Conservation (phyloP, 2,888 invertebrate genomes). For the Zaprionus lineosus region DNA sequence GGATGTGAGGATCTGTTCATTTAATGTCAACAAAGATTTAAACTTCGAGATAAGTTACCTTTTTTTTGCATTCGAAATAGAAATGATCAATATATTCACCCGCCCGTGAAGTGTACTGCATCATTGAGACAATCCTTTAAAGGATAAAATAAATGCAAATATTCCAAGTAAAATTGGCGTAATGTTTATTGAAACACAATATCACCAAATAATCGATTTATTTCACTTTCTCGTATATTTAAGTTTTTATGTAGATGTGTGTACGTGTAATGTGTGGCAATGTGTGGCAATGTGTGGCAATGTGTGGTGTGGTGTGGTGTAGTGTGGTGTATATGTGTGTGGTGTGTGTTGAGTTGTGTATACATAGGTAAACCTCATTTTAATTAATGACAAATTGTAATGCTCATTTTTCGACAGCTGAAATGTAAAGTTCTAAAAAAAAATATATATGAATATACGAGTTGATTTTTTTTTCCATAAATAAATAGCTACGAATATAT, state of each 20-base stretch:
- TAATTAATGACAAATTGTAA: too few species aligned
- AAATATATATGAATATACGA: slow-evolving; percentile 33
- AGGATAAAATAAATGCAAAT: not conserved
- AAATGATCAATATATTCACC: too few species aligned
- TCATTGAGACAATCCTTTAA: too few species aligned
- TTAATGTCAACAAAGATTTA: too few species aligned
- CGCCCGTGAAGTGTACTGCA: too few species aligned
- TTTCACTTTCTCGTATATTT: slow-evolving; percentile 49
- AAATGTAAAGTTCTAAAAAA: slow-evolving; percentile 44
- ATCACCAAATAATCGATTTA: slow-evolving; percentile 68
- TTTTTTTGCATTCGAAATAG: too few species aligned
- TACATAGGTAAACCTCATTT: slow-evolving; percentile 15
- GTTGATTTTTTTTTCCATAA: slow-evolving; percentile 33
- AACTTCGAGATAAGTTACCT: too few species aligned
- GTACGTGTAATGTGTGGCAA: slow-evolving; percentile 15
- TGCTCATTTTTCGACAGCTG: slow-evolving; percentile 38
- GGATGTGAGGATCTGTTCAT: too few species aligned
- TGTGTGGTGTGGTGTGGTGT: slow-evolving; percentile 8
- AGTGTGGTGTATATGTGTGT: slow-evolving; percentile 2
- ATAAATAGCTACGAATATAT: slow-evolving; percentile 54
- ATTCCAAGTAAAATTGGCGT: slow-evolving; percentile 29
- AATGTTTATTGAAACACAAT: slow-evolving; percentile 56
- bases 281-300: slow-evolving; percentile 1
- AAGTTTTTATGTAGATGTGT: slow-evolving; percentile 11
- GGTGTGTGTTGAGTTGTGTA: not conserved